Percentiles rank a stretch among this genome's conserved stretches.
These are phyloP conservation scores for Drosophila gunungcola DNA, from an alignment of 1,140 invertebrate species.

Conservation along the genomic window DNA sequence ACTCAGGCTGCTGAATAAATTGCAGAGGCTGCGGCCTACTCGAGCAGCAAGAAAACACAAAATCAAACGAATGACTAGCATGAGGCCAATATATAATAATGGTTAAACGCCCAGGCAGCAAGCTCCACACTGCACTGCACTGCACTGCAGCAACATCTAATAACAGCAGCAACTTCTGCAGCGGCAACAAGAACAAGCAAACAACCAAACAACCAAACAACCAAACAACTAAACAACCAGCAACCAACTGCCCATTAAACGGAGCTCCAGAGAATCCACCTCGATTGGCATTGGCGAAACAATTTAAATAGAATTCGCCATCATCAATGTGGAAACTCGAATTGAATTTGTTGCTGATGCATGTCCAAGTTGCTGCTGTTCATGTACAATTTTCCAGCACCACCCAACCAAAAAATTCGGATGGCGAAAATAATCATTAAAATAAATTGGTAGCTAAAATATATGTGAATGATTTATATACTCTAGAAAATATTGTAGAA, in stretches of 20 bases:
- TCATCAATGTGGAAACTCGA: constrained; percentile 56
- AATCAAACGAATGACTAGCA: constrained; percentile 69
- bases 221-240: constrained; percentile 8
- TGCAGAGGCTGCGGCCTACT: constrained; percentile 62
- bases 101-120: constrained; percentile 63
- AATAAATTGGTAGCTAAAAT: neutral
- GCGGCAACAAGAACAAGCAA: constrained; percentile 10
- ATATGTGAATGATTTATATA: neutral
- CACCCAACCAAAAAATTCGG: constrained; percentile 7
- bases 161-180: constrained; percentile 34
- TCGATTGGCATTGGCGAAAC: constrained; percentile 42
- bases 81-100: constrained; percentile 74
- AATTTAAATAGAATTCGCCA: constrained; percentile 64
- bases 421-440: constrained; percentile 1
- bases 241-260: constrained; percentile 59
- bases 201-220: neutral
- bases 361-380: constrained; percentile 34
- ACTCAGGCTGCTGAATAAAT: constrained; percentile 47
- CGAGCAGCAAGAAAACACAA: constrained; percentile 27
- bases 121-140: constrained; percentile 2
- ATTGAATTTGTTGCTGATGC: constrained; percentile 57
- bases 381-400: constrained; percentile 37
- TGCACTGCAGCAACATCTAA: constrained; percentile 35
- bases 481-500: neutral
- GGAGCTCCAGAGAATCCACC: constrained; percentile 36